A percentile compares a stretch with the other conserved stretches of the same genome.
phyloP scores from a whole-genome alignment of 2,888 invertebrate genomes.

The Drosophila fulvimacula region DNA sequence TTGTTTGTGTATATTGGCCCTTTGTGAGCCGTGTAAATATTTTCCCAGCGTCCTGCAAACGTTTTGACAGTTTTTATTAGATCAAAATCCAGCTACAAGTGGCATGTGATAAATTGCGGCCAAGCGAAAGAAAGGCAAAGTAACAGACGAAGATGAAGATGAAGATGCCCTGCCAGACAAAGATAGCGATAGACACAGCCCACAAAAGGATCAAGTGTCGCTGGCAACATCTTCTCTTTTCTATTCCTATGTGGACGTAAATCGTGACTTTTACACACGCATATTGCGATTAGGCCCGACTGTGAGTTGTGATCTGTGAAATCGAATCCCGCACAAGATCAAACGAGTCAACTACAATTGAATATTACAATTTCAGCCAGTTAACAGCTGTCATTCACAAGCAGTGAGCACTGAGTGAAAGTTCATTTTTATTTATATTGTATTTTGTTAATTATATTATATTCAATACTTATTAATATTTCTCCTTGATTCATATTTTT shows the following conservation, averaged over 20 bases:
- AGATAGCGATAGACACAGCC: constrained; percentile 26
- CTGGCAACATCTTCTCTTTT: constrained; percentile 1
- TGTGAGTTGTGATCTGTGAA: constrained; percentile 19
- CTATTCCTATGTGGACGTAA: background rate
- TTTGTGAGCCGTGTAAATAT: constrained; percentile 75
- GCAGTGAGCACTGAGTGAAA: background rate
- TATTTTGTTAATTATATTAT: background rate
- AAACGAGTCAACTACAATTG: constrained; percentile 24
- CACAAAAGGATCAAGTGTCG: constrained; percentile 52
- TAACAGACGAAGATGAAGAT: constrained; percentile 24
- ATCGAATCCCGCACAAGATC: constrained; percentile 26
- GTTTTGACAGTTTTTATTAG: constrained; percentile 83
- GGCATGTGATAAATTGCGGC: constrained; percentile 78
- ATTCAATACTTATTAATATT: too few species aligned
- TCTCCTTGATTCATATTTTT: too few species aligned
- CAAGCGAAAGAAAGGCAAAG: constrained; percentile 26
- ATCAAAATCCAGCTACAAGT: constrained; percentile 75
- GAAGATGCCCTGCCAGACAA: constrained; percentile 35
- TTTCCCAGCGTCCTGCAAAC: constrained; percentile 78
- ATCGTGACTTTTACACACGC: constrained; percentile 35
- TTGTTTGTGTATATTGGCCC: constrained; percentile 17
- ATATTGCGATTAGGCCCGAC: constrained; percentile 5
- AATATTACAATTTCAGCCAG: constrained; percentile 5
- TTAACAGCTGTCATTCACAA: background rate
- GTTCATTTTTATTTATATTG: background rate